Evolutionary conservation across 2,797 vertebrate species (phyloP).

Genomic region (Melanotaenia pygmaea): DNA sequence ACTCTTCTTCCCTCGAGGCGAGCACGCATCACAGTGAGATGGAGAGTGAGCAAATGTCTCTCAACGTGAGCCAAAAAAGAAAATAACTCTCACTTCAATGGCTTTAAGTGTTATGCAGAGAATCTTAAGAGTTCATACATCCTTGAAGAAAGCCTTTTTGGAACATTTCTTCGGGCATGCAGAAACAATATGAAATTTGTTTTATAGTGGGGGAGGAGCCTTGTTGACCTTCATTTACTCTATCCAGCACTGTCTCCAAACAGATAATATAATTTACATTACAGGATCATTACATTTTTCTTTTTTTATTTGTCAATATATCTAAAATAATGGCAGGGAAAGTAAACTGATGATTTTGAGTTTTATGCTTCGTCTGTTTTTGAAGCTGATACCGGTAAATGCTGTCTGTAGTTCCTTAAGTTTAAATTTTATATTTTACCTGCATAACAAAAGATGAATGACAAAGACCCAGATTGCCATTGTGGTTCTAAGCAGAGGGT

Average conservation of each 20-base stretch:
- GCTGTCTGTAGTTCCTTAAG: neutral
- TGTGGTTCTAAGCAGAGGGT: conserved; percentile 1
- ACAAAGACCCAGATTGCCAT: neutral
- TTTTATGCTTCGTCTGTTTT: neutral
- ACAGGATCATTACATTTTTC: neutral
- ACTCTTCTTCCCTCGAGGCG: conserved; percentile 55
- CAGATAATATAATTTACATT: conserved; percentile 2
- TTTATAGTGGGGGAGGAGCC: conserved; percentile 9
- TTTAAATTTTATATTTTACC: conserved; percentile 10
- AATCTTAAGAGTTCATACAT: conserved; percentile 47
- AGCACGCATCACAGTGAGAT: conserved; percentile 35
- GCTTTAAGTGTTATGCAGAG: conserved; percentile 38
- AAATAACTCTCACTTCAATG: conserved; percentile 49
- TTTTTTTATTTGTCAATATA: no score
- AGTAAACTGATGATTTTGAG: no score
- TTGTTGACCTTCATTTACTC: conserved; percentile 24
- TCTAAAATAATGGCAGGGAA: neutral
- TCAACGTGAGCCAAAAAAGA: conserved; percentile 46
- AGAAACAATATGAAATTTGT: conserved; percentile 25
- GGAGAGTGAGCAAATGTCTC: conserved; percentile 43
- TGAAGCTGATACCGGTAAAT: neutral
- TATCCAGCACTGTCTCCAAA: conserved; percentile 20
- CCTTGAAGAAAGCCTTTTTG: conserved; percentile 44
- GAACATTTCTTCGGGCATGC: conserved; percentile 40
- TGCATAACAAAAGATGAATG: neutral